Conservation (phyloP, 1,140 invertebrate species). For the Drosophila navojoa region DNA sequence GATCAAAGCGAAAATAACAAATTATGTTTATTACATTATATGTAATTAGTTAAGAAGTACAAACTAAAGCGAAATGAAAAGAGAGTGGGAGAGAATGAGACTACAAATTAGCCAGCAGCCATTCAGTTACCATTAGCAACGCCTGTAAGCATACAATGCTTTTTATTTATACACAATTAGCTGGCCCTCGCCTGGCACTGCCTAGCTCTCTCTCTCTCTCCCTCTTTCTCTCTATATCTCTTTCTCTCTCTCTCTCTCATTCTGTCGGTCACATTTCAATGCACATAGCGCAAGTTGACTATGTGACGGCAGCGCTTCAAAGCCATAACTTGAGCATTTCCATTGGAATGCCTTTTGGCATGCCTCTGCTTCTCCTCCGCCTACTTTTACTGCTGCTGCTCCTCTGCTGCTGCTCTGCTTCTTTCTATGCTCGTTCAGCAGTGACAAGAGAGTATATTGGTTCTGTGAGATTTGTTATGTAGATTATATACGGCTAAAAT, state of each 20-base stretch:
- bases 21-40: slow-evolving; percentile 61
- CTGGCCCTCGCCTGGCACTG: neutral
- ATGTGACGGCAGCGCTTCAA: slow-evolving; percentile 57
- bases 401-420: neutral
- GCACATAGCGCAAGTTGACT: slow-evolving; percentile 31
- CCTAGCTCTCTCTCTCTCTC: no score
- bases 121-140: slow-evolving; percentile 57
- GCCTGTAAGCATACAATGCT: slow-evolving; percentile 34
- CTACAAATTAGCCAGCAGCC: slow-evolving; percentile 58
- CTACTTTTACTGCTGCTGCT: neutral
- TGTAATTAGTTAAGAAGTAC: slow-evolving; percentile 48
- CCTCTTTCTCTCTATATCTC: neutral
- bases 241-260: neutral
- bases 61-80: neutral
- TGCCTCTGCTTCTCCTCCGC: slow-evolving; percentile 2
- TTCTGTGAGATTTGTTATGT: no score
- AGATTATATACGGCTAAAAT: no score
- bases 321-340: slow-evolving; percentile 63
- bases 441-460: no score
- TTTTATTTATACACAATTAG: slow-evolving; percentile 11
- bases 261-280: slow-evolving; percentile 28
- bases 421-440: no score
- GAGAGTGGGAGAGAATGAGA: neutral
- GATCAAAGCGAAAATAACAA: slow-evolving; percentile 46
- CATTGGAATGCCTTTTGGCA: slow-evolving; percentile 14